phyloP scores from a whole-genome alignment of 2,113 vertebrate genomes.

The Pollachius pollachius region DNA sequence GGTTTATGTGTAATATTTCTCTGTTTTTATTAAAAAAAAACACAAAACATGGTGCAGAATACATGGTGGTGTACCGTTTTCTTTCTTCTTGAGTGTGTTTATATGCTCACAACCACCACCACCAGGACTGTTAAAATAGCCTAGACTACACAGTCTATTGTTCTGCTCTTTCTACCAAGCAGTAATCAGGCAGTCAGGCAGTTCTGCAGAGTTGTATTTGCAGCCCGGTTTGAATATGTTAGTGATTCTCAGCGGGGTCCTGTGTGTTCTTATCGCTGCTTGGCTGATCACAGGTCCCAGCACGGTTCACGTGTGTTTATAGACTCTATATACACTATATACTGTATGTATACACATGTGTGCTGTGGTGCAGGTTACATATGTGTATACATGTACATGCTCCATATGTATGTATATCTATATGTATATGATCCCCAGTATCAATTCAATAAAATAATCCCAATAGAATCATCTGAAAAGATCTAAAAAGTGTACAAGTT shows the following conservation, averaged over 20 bases:
- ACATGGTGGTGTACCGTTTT: neutral
- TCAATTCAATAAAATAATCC: constrained; percentile 23
- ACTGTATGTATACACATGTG: neutral
- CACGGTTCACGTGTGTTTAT: constrained; percentile 53
- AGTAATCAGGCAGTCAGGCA: constrained; percentile 33
- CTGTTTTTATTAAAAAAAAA: constrained; percentile 1
- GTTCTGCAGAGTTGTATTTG: constrained; percentile 80
- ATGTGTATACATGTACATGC: constrained; percentile 21
- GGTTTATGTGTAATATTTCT: constrained; percentile 22
- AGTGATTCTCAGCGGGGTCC: constrained; percentile 68
- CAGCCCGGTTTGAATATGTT: constrained; percentile 69
- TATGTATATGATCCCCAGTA: constrained; percentile 17
- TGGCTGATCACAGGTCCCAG: constrained; percentile 60
- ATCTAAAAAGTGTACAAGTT: constrained; percentile 38
- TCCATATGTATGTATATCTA: constrained; percentile 25
- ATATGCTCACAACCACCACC: constrained; percentile 23
- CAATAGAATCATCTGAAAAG: constrained; percentile 9
- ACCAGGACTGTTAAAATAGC: constrained; percentile 66
- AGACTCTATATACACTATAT: neutral
- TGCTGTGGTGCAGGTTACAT: constrained; percentile 9
- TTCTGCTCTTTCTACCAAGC: constrained; percentile 34
- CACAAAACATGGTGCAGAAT: neutral
- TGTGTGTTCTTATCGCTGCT: constrained; percentile 66
- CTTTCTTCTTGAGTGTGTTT: constrained; percentile 6
- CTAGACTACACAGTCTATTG: constrained; percentile 38